phyloP scores from a whole-genome alignment of 2,113 vertebrate species.

The Nannobrachium achirus region DNA sequence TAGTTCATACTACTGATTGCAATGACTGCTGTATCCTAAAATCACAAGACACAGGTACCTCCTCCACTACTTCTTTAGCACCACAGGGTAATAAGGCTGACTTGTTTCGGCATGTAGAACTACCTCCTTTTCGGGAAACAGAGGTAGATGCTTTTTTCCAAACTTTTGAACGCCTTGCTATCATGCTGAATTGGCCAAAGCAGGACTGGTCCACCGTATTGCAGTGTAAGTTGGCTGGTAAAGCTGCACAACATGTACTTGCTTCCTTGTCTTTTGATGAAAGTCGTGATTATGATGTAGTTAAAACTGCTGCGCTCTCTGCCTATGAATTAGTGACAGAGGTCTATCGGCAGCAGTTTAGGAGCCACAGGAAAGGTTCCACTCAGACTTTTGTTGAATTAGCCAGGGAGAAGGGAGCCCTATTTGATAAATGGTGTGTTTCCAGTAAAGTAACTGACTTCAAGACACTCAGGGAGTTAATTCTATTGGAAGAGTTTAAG shows the following conservation, averaged over 20 bases:
- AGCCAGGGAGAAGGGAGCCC: background rate
- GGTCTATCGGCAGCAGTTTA: background rate
- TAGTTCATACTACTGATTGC: too few species aligned
- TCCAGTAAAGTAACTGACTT: background rate
- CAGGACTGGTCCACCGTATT: conserved; percentile 4
- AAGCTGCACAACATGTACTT: background rate
- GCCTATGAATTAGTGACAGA: conserved; percentile 1
- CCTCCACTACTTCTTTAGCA: too few species aligned
- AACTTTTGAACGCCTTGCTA: conserved; percentile 1
- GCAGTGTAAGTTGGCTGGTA: conserved; percentile 20
- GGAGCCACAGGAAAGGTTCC: background rate
- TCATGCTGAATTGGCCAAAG: background rate
- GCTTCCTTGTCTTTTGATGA: background rate
- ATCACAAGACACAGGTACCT: too few species aligned
- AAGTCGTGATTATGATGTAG: background rate
- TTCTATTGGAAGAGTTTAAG: conserved; percentile 2
- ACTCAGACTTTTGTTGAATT: background rate
- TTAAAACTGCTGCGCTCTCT: background rate
- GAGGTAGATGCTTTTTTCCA: conserved; percentile 2
- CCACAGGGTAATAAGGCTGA: too few species aligned
- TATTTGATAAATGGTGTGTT: background rate
- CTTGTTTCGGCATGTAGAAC: too few species aligned
- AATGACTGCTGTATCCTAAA: too few species aligned
- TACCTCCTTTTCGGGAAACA: background rate
- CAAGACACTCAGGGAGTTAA: background rate